Evolutionary conservation across 2,113 vertebrate genomes (phyloP).

Genomic region (Cyphomyrus discorhynchus): DNA sequence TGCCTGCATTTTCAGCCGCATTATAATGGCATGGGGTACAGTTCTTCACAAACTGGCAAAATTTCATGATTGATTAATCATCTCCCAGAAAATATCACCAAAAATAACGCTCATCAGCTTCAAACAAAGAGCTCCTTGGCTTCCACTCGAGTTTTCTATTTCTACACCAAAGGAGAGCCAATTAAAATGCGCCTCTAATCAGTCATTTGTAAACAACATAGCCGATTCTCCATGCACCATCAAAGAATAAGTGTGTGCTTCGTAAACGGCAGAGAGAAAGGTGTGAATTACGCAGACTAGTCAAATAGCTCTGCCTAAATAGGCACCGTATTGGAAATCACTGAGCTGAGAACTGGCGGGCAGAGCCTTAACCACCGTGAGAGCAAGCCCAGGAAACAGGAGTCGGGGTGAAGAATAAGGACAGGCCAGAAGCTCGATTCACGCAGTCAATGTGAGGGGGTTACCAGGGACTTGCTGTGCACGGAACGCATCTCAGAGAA

Average conservation of each 20-base stretch:
- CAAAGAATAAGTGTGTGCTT: not conserved
- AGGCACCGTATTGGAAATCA: not conserved
- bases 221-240: not conserved
- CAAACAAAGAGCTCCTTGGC: not conserved
- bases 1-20: not conserved
- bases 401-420: not conserved
- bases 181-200: not conserved
- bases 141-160: not conserved
- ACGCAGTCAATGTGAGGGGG: not conserved
- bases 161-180: not conserved
- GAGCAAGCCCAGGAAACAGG: not conserved
- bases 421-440: not conserved
- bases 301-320: not conserved
- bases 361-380: not conserved
- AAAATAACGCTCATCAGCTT: not conserved
- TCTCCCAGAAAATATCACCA: not conserved
- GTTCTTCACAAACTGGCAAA: not conserved
- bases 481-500: not conserved
- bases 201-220: conserved; percentile 1
- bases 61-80: not conserved
- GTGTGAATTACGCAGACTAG: not conserved
- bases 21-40: not conserved
- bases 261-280: not conserved
- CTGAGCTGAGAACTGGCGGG: not conserved
- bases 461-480: not conserved